Evolutionary conservation across 2,113 vertebrate genomes (phyloP).

Genomic region (Bufo bufo): DNA sequence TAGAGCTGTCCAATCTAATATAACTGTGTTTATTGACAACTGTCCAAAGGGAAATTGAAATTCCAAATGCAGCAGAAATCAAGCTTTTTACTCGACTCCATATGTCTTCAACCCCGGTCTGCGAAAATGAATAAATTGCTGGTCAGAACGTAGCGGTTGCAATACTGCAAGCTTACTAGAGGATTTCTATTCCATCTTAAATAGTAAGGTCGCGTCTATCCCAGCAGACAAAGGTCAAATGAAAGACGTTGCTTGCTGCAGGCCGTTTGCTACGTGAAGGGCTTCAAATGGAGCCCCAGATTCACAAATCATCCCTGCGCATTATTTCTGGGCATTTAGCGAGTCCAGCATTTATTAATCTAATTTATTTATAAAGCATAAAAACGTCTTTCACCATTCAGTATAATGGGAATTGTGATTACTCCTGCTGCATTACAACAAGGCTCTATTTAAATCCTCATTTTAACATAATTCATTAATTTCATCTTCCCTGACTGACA

Average conservation of each 20-base stretch:
- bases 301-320: conserved; percentile 34
- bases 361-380: conserved; percentile 39
- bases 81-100: conserved; percentile 18
- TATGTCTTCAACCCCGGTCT: conserved; percentile 16
- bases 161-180: not conserved
- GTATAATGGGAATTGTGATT: conserved; percentile 12
- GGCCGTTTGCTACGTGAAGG: conserved; percentile 9
- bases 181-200: conserved; percentile 36
- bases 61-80: conserved; percentile 42
- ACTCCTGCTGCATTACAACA: conserved; percentile 8
- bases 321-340: not conserved
- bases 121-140: conserved; percentile 48
- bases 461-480: conserved; percentile 27
- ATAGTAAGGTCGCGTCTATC: not conserved
- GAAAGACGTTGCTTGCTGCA: conserved; percentile 37
- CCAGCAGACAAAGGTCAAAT: conserved; percentile 37
- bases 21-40: conserved; percentile 50
- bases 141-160: not conserved
- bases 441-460: conserved; percentile 7
- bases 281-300: conserved; percentile 5
- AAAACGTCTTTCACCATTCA: conserved; percentile 7
- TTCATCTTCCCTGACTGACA: not conserved
- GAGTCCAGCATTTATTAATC: conserved; percentile 23
- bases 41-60: conserved; percentile 56
- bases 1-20: conserved; percentile 46